Evolutionary conservation across 2,888 invertebrate species (phyloP).

Genomic region (Argynnis bischoffii): DNA sequence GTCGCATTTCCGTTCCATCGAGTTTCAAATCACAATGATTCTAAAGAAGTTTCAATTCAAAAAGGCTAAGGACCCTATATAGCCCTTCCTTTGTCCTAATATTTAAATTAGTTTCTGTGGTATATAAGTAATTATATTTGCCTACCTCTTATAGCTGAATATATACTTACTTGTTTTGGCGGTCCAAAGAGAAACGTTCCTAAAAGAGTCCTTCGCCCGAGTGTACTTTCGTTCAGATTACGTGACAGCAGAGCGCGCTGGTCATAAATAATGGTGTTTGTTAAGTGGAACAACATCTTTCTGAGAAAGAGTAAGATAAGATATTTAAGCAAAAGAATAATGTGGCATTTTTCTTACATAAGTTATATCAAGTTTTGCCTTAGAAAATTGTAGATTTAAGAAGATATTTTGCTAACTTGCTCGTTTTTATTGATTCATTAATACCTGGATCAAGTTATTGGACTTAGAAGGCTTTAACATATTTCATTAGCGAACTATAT

Average conservation of each 20-base stretch:
- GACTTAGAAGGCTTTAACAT: no score
- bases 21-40: no score
- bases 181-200: conserved; percentile 13
- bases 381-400: no score
- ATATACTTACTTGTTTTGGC: conserved; percentile 5
- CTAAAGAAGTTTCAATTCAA: no score
- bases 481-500: no score
- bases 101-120: neutral
- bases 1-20: no score
- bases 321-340: conserved; percentile 9
- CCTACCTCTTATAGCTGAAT: neutral
- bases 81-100: no score
- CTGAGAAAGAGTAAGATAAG: conserved; percentile 6
- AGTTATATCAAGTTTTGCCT: no score
- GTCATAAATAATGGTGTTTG: conserved; percentile 17
- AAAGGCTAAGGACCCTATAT: no score
- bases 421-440: no score
- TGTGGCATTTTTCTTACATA: neutral
- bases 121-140: neutral
- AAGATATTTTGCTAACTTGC: no score
- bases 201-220: conserved; percentile 19
- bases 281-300: conserved; percentile 17
- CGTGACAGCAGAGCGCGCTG: conserved; percentile 18
- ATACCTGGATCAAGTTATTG: no score
- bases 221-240: conserved; percentile 22